Evolutionary conservation across 2,113 vertebrate species (phyloP), one percentile per base, ranked within the genome.

Genomic region (Anoura caudifer): DNA sequence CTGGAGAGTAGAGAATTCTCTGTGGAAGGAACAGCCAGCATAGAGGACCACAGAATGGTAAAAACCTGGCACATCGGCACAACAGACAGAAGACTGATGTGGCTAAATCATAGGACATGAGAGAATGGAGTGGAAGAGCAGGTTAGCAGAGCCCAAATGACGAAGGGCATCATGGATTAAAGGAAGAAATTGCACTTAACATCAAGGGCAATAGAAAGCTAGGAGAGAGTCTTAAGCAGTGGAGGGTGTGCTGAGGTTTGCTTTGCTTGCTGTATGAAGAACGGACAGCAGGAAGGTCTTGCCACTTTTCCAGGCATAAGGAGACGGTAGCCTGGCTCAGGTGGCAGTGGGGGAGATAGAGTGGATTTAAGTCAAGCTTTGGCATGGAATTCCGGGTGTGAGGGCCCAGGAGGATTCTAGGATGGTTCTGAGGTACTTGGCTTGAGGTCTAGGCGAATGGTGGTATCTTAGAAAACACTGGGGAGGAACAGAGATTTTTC

Each of bases 11-110:
- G 65, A 90, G 47, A 24, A 31, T 17, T 33, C 33, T 45, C 22
- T 33, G 11, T 28, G n/a, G 45, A 52, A 12, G 81, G 56, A 22
- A 7, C 3, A n/a, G 61, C 61, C 50, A 22, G 1, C 2, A 52
- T 13, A 24, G 38, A 19, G 17, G 56, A n/a, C n/a, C 14, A 12
- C 20, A 28, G 15, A 0, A 4, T 11, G 16, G 12, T 45, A 19
- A 41, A 14, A 9, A 54, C 52, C 41, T 45, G 38, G n/a, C 19
- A 4, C 1, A 5, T 61, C 2, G 10, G 72, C 31, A n/a, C 43
- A n/a, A 16, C 31, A 15, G 10, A 14, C 15, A 38, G 5, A 17
- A 77, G 54, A 20, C 4, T 0, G 0, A n/a, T 14, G 26, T 4
- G 15, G 31, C 20, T 47, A 33, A 45, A 19, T 38, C 12, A 33